Conservation (phyloP, 2,888 invertebrate genomes). For the Apodemia duryi region DNA sequence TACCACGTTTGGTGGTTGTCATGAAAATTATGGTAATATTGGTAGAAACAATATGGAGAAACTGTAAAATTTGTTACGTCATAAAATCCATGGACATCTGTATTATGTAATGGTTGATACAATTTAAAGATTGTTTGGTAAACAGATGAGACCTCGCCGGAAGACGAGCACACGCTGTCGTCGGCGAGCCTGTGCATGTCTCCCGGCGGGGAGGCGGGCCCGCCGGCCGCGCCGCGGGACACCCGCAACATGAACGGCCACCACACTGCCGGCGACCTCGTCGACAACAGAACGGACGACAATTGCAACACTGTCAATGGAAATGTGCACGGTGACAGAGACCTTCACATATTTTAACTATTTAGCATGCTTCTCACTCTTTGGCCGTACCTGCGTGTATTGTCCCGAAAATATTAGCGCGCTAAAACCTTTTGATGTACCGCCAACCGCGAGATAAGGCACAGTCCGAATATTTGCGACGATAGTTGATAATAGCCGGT, state of each 20-base stretch:
- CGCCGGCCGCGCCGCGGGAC: constrained; percentile 42
- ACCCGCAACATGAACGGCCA: constrained; percentile 48
- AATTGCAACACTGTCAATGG: constrained; percentile 53
- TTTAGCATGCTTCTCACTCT: no score
- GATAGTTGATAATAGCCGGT: no score
- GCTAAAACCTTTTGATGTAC: no score
- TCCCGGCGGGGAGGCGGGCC: constrained; percentile 37
- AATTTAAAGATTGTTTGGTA: constrained; percentile 4
- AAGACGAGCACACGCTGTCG: constrained; percentile 62
- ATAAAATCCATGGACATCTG: neutral
- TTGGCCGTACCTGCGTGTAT: no score
- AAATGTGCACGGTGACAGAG: constrained; percentile 51
- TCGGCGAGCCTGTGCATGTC: constrained; percentile 69
- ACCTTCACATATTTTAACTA: no score
- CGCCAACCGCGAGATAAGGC: no score
- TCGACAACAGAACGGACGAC: constrained; percentile 36
- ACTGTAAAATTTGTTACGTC: neutral
- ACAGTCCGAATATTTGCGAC: no score
- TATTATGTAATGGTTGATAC: neutral
- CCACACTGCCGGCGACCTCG: constrained; percentile 25
- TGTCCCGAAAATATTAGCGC: no score
- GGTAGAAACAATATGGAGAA: neutral
- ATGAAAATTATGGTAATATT: neutral
- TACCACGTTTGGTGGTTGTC: no score
- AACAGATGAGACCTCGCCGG: constrained; percentile 56